Percentiles rank a stretch among this genome's conserved stretches.
Conservation (phyloP, 2,113 vertebrate genomes). For the Triplophysa siluroides region DNA sequence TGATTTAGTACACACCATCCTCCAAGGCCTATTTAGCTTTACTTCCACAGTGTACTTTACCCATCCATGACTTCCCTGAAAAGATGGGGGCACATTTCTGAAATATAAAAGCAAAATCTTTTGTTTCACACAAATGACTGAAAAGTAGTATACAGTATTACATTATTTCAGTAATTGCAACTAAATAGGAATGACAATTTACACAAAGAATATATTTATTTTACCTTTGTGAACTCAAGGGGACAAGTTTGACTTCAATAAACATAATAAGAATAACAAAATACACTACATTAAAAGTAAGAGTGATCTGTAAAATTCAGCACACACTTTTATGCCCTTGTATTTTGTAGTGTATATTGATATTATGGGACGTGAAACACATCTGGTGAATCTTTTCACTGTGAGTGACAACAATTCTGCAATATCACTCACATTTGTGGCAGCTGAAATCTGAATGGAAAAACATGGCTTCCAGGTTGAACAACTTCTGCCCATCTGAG, state of each 20-base stretch:
- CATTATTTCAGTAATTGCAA: no score
- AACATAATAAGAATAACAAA: no score
- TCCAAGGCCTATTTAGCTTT: constrained; percentile 65
- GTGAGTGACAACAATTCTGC: neutral
- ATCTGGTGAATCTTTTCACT: neutral
- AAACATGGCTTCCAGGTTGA: constrained; percentile 65
- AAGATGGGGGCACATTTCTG: constrained; percentile 71
- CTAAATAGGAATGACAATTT: no score
- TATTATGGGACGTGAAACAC: no score
- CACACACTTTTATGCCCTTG: no score
- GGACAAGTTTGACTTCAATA: no score
- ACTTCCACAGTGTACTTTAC: constrained; percentile 68
- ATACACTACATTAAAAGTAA: no score
- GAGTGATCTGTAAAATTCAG: no score
- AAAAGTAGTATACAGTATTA: neutral
- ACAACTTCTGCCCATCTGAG: constrained; percentile 55
- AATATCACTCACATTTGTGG: constrained; percentile 63
- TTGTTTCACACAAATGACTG: neutral
- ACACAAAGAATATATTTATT: no score
- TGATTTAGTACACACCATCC: constrained; percentile 42
- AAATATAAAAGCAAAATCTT: neutral
- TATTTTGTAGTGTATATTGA: no score
- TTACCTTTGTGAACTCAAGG: no score
- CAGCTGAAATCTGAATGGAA: constrained; percentile 66
- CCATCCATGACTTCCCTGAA: constrained; percentile 61